A percentile compares a stretch with the other conserved stretches of the same genome.
These are phyloP conservation scores for Limnephilus marmoratus DNA, from an alignment of 2,888 invertebrate genomes.

Conservation along the genomic window DNA sequence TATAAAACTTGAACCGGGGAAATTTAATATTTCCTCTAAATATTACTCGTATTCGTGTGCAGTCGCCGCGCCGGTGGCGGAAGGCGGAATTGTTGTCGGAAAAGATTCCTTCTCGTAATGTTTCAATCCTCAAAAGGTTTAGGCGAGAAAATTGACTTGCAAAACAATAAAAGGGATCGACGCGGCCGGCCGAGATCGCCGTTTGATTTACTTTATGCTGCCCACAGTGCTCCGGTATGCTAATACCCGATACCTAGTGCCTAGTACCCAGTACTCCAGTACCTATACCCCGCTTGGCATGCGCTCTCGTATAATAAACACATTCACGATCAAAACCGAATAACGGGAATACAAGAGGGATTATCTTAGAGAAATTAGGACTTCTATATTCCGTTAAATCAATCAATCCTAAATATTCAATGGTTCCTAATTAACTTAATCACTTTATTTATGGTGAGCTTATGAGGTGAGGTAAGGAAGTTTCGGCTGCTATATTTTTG, in stretches of 20 bases:
- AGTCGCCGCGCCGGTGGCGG: conserved; percentile 18
- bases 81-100: conserved; percentile 29
- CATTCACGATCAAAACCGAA: conserved; percentile 23
- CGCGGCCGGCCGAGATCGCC: conserved; percentile 47
- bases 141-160: conserved; percentile 63
- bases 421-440: background rate
- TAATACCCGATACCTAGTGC: background rate
- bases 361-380: background rate
- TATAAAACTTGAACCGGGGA: conserved; percentile 40
- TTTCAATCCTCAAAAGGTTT: conserved; percentile 61
- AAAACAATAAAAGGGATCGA: conserved; percentile 64
- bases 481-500: background rate
- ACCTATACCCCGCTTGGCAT: background rate
- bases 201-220: conserved; percentile 59
- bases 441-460: background rate
- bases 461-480: too few relatives aligned
- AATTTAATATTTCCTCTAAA: conserved; percentile 52
- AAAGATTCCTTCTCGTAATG: conserved; percentile 54
- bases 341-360: conserved; percentile 11
- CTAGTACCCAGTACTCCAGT: background rate
- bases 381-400: background rate
- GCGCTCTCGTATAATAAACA: conserved; percentile 8
- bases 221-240: conserved; percentile 8
- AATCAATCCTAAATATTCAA: background rate
- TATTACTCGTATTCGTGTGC: background rate